Percentiles rank a stretch among this genome's conserved stretches.
These are phyloP conservation scores for Crambe crambe DNA, from an alignment of 37 sponge, comb jelly and placozoan genomes.

Conservation along the genomic window DNA sequence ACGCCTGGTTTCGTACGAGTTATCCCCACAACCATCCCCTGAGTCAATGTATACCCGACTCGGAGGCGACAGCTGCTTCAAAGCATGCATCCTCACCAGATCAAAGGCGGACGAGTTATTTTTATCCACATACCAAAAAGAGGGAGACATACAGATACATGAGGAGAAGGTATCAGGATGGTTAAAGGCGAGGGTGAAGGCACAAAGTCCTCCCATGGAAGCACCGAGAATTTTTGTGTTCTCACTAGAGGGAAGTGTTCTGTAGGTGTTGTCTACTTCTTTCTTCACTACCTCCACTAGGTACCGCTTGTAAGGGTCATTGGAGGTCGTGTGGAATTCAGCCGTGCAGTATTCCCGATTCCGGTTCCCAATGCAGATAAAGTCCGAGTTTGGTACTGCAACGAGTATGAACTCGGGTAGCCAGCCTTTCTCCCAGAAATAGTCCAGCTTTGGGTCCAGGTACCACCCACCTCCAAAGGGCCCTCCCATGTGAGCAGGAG, in stretches of 20 bases:
- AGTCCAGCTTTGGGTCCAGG: constrained; percentile 79
- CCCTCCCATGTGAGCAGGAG: constrained; percentile 68
- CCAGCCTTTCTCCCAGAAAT: constrained; percentile 64
- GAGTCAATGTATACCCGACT: constrained; percentile 76
- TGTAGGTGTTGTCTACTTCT: constrained; percentile 57
- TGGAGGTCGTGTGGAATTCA: constrained; percentile 31
- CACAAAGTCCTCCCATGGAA: constrained; percentile 80
- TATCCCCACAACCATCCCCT: constrained; percentile 81
- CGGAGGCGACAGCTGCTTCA: not conserved
- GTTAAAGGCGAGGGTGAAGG: constrained; percentile 55
- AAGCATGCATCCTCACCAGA: constrained; percentile 19
- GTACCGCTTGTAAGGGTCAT: constrained; percentile 69
- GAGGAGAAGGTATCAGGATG: constrained; percentile 51
- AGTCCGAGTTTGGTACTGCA: constrained; percentile 84
- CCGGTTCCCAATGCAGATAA: constrained; percentile 80
- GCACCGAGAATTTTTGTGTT: constrained; percentile 68
- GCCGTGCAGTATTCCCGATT: constrained; percentile 78
- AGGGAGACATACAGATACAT: constrained; percentile 76
- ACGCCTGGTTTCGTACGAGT: constrained; percentile 47
- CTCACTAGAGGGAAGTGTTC: constrained; percentile 48
- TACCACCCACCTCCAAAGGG: constrained; percentile 74
- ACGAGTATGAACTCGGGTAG: constrained; percentile 88
- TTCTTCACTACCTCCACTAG: constrained; percentile 72
- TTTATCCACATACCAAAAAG: constrained; percentile 78
- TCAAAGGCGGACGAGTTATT: constrained; percentile 44